Conservation (phyloP, 2,113 vertebrate species). For the Calyptommatus sinebrachiatus region DNA sequence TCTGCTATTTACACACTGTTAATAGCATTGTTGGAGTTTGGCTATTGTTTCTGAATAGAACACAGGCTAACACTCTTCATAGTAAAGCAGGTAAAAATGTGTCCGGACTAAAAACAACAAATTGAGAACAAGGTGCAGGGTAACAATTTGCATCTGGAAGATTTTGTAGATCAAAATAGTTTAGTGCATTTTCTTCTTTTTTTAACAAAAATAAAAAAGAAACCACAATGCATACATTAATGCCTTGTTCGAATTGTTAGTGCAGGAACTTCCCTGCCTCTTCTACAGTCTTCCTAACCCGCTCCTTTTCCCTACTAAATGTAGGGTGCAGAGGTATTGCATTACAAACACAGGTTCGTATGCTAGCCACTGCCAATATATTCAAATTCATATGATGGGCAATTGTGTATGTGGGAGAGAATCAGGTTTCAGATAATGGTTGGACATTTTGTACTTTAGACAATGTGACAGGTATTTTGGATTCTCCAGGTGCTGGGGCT, state of each 20-base stretch:
- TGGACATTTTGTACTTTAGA: conserved; percentile 95
- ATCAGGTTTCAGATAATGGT: conserved; percentile 85
- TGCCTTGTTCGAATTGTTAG: conserved; percentile 36
- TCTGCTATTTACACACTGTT: neutral
- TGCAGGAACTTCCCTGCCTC: conserved; percentile 22
- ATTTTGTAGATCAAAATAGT: conserved; percentile 22
- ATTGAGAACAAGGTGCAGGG: neutral
- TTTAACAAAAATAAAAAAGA: neutral
- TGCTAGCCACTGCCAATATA: conserved; percentile 65
- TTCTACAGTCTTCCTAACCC: neutral
- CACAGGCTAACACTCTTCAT: conserved; percentile 5
- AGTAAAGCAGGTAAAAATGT: neutral
- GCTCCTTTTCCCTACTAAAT: conserved; percentile 7
- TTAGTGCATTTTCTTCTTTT: neutral
- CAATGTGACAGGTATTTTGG: conserved; percentile 91
- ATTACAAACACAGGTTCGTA: conserved; percentile 29
- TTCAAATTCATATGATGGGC: conserved; percentile 39
- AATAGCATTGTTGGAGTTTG: neutral
- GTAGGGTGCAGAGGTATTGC: conserved; percentile 22
- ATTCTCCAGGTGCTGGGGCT: conserved; percentile 85
- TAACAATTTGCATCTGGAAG: conserved; percentile 4
- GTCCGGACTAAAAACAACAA: conserved; percentile 14
- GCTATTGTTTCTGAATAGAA: conserved; percentile 12
- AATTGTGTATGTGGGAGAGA: conserved; percentile 37
- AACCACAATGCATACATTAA: neutral